Base-by-base conservation (phyloP, 2,888 invertebrate genomes). In the Cephus runcator region DNA sequence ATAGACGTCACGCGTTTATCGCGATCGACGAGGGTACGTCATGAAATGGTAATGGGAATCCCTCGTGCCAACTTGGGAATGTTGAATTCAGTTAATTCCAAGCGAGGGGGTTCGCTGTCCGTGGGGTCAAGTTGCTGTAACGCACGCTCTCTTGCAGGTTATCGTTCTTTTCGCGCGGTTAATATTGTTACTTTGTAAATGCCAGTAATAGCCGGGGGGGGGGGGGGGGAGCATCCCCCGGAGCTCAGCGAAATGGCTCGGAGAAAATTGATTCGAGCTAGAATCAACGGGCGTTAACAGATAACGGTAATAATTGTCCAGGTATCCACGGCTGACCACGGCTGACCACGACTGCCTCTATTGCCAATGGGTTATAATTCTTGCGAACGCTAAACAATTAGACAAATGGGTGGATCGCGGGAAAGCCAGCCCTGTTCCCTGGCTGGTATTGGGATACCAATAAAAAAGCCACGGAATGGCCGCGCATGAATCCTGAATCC, bases 231-330 rank as follows among this genome's bases (percentile, higher is more conserved):
- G 23, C 56, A 6, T 56, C 9, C 1, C 56, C 9, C 15, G 56
- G 23, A 9, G 56, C 23, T 56, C 23, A 1, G 56, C 56, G 23
- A 56, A 56, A 56, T 56, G 23, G 23, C 23, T 56, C 56, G 23
- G 56, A 9, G 83, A 78, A 76, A 82, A 82, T 82, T 78, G 80
- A 77, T 81, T 77, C 79, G 80, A 81, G 80, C 81, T 80, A 81
- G 81, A 81, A 79, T 81, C 82, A 80, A 74, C 81, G 76, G 77
- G 82, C 83, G 85, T 83, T 81, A 85, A 85, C 79, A 78, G 83
- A 83, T 84, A 85, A 80, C 80, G 69, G 80, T 80, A 79, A 83
- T 83, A 83, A 84, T 84, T 80, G 77, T 77, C 69, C 15, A 78
- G 75, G 75, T 77, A 78, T 73, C 31, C 31, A 69, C 31, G 31